Percentiles rank a stretch among this genome's conserved stretches.
Evolutionary conservation across 2,888 invertebrate species (phyloP).

Genomic region (Melieria omissa): DNA sequence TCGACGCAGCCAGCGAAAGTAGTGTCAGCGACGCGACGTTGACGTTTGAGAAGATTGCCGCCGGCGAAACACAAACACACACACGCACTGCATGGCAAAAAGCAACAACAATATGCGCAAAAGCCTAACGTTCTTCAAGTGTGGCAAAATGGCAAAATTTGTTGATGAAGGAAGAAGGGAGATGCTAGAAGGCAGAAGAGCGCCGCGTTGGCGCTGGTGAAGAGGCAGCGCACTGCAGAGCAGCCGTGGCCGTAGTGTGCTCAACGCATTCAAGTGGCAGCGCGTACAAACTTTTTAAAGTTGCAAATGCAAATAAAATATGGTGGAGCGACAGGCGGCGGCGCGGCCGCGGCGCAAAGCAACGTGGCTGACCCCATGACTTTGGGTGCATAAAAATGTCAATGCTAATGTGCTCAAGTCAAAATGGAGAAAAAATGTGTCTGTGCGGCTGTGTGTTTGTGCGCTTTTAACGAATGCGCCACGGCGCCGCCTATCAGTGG

Average conservation of each 20-base stretch:
- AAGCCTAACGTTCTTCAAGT: too few species aligned
- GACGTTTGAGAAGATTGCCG: too few species aligned
- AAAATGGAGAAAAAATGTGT: slow-evolving; percentile 9
- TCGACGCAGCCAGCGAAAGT: background rate
- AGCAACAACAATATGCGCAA: background rate
- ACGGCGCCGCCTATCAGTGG: too few species aligned
- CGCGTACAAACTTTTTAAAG: too few species aligned
- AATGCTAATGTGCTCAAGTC: slow-evolving; percentile 31
- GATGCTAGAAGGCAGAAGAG: too few species aligned
- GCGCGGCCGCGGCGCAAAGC: background rate
- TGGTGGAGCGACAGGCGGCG: background rate
- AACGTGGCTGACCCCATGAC: background rate
- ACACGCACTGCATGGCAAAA: background rate
- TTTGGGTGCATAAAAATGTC: slow-evolving; percentile 25
- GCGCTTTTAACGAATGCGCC: too few species aligned
- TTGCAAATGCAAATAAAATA: background rate
- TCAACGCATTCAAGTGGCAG: too few species aligned
- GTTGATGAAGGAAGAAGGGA: too few species aligned
- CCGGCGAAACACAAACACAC: background rate
- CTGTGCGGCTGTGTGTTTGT: background rate
- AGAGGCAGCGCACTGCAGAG: too few species aligned
- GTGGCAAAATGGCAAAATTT: too few species aligned
- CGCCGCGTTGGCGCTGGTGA: too few species aligned
- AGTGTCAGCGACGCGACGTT: background rate
- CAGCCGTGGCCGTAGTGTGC: too few species aligned